A percentile compares a stretch with the other conserved stretches of the same genome.
Evolutionary conservation across 2,113 vertebrate genomes (phyloP).

Genomic region (Paracanthobrama guichenoti): DNA sequence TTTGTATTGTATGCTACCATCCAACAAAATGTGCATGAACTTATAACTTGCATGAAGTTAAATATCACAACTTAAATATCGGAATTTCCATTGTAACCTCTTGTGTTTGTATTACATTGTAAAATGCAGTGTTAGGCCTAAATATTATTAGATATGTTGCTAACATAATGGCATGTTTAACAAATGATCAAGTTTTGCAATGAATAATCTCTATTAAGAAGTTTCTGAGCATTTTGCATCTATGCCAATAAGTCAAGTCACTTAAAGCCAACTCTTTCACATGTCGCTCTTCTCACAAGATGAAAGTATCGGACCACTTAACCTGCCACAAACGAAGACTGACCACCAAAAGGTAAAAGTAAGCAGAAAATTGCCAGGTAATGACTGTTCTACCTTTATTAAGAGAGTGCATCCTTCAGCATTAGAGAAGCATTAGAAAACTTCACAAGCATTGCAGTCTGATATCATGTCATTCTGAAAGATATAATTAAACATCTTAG

Average conservation of each 20-base stretch:
- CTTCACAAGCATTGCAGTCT: not conserved
- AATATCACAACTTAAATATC: too few species aligned
- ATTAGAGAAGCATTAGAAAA: conserved; percentile 2
- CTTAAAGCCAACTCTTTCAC: not conserved
- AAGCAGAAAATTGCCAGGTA: conserved; percentile 45
- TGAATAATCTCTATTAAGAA: not conserved
- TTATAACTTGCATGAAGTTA: not conserved
- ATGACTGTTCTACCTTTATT: conserved; percentile 38
- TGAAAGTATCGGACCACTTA: conserved; percentile 27
- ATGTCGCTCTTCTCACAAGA: not conserved
- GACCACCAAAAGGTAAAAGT: conserved; percentile 52
- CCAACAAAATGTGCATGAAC: not conserved
- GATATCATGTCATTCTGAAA: not conserved
- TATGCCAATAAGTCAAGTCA: not conserved
- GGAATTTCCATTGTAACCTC: too few species aligned
- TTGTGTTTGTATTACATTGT: not conserved
- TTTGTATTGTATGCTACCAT: not conserved
- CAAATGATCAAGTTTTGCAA: not conserved
- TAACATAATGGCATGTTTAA: not conserved
- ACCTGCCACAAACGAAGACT: conserved; percentile 31
- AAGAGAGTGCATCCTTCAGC: conserved; percentile 12
- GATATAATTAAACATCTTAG: not conserved
- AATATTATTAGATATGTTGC: not conserved
- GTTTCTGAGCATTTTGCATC: not conserved
- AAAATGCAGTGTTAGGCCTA: not conserved